Evolutionary conservation across 2,113 vertebrate genomes (phyloP), one percentile per base, ranked within the genome.

Genomic region (Silurus asotus): DNA sequence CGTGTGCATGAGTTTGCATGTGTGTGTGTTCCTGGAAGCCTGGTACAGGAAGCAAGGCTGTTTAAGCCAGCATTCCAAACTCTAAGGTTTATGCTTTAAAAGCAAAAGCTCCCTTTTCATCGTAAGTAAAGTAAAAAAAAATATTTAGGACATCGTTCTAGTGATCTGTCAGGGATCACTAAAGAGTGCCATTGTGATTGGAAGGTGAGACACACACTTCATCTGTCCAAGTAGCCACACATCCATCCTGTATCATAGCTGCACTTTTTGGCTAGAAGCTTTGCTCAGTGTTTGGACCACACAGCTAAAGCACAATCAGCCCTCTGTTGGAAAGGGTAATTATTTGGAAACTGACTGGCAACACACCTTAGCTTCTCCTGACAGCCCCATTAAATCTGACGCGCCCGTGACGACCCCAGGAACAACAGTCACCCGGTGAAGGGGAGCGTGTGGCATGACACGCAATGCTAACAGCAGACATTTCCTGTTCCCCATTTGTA

Each of bases 311-410:
- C 89, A 93, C 92, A 93, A 93, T 92, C 85, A 56, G 75, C 25
- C 88, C 92, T 93, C 90, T 93, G 93, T 93, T 88, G 89, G 88
- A 85, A 62, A 87, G 67, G 87, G 87, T 91, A 93, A 93, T 93
- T 91, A 92, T 92, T 92, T 92, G 93, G 90, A 91, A 92, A 92
- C 83, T 78, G 87, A 91, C 90, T 74, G 86, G 84, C 78, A 92
- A 93, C 90, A 91, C 93, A 91, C 91, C 91, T 91, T 88, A 70
- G 88, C 90, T 88, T 90, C 88, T 88, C 88, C 84, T 91, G 91
- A 90, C 92, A 91, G 91, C 87, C 82, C 91, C 91, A 93, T 94
- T 92, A 93, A 90, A 90, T 81, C 45, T 91, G 91, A 93, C 84
- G 81, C 80, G 88, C 79, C 89, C 86, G 83, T 76, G 89, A 83